Conservation (phyloP, 2,888 invertebrate genomes). For the Conistra vaccinii region DNA sequence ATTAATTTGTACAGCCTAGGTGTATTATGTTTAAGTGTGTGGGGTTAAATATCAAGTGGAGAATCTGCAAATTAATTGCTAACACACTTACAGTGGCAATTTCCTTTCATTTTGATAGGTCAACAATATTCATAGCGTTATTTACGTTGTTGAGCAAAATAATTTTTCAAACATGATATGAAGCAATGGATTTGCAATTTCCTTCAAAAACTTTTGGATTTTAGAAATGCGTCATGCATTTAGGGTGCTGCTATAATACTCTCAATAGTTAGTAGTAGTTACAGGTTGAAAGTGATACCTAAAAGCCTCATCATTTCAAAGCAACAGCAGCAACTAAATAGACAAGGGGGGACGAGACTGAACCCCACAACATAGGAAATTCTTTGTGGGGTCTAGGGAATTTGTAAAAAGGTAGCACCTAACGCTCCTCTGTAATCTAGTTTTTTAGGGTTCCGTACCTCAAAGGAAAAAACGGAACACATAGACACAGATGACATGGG, state of each 20-base stretch:
- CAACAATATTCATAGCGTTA: background rate
- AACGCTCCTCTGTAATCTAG: too few species aligned
- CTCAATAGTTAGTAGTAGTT: background rate
- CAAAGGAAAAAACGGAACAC: too few species aligned
- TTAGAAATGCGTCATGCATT: background rate
- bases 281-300: background rate
- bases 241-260: background rate
- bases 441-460: too few species aligned
- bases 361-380: too few species aligned
- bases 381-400: too few species aligned
- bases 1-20: background rate
- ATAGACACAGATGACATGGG: too few species aligned
- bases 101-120: background rate
- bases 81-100: background rate
- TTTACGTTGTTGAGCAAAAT: background rate
- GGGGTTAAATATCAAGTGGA: slow-evolving; percentile 5
- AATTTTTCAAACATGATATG: background rate
- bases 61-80: background rate
- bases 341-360: too few species aligned
- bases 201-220: background rate
- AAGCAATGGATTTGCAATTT: background rate
- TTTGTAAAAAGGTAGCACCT: too few species aligned
- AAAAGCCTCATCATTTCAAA: background rate
- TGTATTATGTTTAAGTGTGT: background rate
- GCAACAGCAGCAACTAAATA: background rate